These are phyloP conservation scores for Tubulanus polymorphus DNA, from an alignment of 2,888 invertebrate genomes.

Conservation along the genomic window DNA sequence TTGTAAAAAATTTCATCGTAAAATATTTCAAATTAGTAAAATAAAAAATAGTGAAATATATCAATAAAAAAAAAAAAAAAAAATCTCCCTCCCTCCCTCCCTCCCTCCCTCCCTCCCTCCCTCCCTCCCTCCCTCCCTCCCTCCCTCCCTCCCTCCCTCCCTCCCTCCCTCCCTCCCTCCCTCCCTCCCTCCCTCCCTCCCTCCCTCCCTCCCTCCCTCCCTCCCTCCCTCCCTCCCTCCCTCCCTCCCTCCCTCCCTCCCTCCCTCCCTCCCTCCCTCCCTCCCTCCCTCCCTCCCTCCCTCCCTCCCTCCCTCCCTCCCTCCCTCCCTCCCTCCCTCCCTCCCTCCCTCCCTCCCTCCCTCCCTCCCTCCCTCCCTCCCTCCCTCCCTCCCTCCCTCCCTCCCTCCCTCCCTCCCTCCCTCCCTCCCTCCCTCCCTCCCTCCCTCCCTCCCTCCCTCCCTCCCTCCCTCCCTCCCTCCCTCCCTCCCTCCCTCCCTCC, in stretches of 20 bases:
- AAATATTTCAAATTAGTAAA: no score
- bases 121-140: conserved; percentile 3
- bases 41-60: no score
- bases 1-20: no score
- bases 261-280: conserved; percentile 4
- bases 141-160: conserved; percentile 3
- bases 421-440: conserved; percentile 3
- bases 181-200: conserved; percentile 3
- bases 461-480: conserved; percentile 6
- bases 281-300: conserved; percentile 4
- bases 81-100: no score
- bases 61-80: no score
- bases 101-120: conserved; percentile 2
- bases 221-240: conserved; percentile 3
- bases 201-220: conserved; percentile 3
- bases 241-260: conserved; percentile 4
- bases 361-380: conserved; percentile 9
- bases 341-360: conserved; percentile 8
- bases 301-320: conserved; percentile 4
- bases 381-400: conserved; percentile 5
- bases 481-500: conserved; percentile 5
- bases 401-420: conserved; percentile 4
- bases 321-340: conserved; percentile 6
- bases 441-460: conserved; percentile 7
- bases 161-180: conserved; percentile 3